phyloP scores from a whole-genome alignment of 1,140 invertebrate species.

The Phortica variegata region DNA sequence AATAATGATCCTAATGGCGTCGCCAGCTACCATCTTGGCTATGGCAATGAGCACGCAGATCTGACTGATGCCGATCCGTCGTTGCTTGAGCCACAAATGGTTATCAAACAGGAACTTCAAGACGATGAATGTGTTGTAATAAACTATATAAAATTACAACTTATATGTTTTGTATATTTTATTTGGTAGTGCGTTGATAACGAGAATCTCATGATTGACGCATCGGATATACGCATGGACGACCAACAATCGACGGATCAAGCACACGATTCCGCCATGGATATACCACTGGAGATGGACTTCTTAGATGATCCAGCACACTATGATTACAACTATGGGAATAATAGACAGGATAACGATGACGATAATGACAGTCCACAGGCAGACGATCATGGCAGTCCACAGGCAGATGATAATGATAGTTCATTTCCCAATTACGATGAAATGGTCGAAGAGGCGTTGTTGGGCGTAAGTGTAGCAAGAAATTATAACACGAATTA shows the following conservation, averaged over 20 bases:
- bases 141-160: too few species aligned
- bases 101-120: constrained; percentile 46
- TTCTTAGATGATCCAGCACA: too few species aligned
- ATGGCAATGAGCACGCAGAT: constrained; percentile 41
- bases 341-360: constrained; percentile 17
- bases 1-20: constrained; percentile 11
- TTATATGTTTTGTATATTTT: too few species aligned
- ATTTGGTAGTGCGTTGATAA: background rate
- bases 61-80: constrained; percentile 43
- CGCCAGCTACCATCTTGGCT: constrained; percentile 21
- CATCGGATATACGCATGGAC: too few species aligned
- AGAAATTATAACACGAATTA: too few species aligned
- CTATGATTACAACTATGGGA: too few species aligned
- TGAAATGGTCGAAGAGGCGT: constrained; percentile 48
- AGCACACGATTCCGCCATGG: too few species aligned
- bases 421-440: constrained; percentile 44
- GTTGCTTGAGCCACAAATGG: constrained; percentile 47
- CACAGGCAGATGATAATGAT: constrained; percentile 19
- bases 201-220: background rate
- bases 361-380: constrained; percentile 8
- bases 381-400: background rate
- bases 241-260: too few species aligned
- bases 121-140: constrained; percentile 15
- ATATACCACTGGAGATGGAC: too few species aligned
- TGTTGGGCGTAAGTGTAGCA: constrained; percentile 35